Evolutionary conservation across 1,140 invertebrate genomes (phyloP), one percentile per base, ranked within the genome.

Genomic region (Drepana arcuata): DNA sequence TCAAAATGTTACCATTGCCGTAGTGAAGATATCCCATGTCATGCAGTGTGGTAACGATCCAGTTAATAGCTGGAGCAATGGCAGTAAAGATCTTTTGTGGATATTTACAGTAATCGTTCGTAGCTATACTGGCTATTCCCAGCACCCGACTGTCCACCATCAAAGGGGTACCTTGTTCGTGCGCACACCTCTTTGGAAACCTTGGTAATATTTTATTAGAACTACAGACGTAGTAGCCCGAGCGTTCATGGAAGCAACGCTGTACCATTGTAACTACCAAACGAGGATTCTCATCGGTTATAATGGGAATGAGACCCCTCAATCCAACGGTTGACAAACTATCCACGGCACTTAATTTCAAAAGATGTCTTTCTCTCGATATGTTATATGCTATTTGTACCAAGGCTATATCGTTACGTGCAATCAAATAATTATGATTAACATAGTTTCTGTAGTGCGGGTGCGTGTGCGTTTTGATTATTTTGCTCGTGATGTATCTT

Each of bases 81-180:
- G 56, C 39, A 10, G 48, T 50, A 21, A 66, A 71, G 2, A 27
- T 36, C n/a, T 27, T 46, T 41, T 68, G 34, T 10, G 36, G 14
- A 21, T 39, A 24, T 15, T 16, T 16, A 31, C 50, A 54, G 11
- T 26, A 25, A 9, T 28, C 36, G 18, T 26, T 25, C 28, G 42
- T 24, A 13, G 37, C 24, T 1, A 32, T 29, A 10, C 54, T 50
- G 10, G 41, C 40, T 21, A 66, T 48, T 1, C 49, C 60, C 11
- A 56, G 35, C 18, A 69, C 26, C 27, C 34, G 32, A 15, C 41
- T 45, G 5, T 56, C 30, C 4, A 56, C n/a, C 10, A 69, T 13
- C 9, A 67, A 36, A 2, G 68, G 68, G 12, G 58, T 25, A 9
- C 68, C 65, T 45, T 65, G 45, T 29, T 35, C 27, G 34, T 41